These are phyloP conservation scores for Danionella cerebrum DNA, from an alignment of 2,113 vertebrate genomes.

Conservation along the genomic window DNA sequence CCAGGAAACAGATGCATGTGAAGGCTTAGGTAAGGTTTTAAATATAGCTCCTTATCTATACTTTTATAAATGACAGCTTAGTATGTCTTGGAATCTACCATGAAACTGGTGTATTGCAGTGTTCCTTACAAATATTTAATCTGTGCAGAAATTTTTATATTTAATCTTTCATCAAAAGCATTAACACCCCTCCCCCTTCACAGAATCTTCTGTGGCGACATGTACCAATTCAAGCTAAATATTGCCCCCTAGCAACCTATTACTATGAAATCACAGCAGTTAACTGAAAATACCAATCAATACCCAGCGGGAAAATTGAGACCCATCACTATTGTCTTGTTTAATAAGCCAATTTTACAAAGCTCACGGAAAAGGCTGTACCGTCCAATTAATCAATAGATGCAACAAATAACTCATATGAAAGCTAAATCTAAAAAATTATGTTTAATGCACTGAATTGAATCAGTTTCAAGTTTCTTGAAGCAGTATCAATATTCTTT, in stretches of 20 bases:
- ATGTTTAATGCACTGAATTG: too few relatives aligned
- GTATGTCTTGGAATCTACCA: not conserved
- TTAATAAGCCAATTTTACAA: not conserved
- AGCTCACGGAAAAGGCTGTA: too few relatives aligned
- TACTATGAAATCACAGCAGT: not conserved
- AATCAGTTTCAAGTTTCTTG: too few relatives aligned
- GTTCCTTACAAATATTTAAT: not conserved
- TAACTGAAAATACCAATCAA: not conserved
- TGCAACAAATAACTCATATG: too few relatives aligned
- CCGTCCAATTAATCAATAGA: too few relatives aligned
- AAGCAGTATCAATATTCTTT: too few relatives aligned
- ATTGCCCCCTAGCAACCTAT: not conserved
- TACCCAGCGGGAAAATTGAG: not conserved
- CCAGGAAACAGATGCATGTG: conserved; percentile 30
- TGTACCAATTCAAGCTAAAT: not conserved
- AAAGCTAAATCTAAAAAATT: too few relatives aligned
- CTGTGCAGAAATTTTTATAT: not conserved
- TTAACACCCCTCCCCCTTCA: not conserved
- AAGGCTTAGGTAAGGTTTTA: not conserved
- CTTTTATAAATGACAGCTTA: not conserved
- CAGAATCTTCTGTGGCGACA: not conserved
- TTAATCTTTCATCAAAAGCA: not conserved
- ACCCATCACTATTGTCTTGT: not conserved
- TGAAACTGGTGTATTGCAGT: not conserved
- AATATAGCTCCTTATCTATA: conserved; percentile 16